phyloP scores from a whole-genome alignment of 2,113 vertebrate genomes.

The Nothocercus julius region DNA sequence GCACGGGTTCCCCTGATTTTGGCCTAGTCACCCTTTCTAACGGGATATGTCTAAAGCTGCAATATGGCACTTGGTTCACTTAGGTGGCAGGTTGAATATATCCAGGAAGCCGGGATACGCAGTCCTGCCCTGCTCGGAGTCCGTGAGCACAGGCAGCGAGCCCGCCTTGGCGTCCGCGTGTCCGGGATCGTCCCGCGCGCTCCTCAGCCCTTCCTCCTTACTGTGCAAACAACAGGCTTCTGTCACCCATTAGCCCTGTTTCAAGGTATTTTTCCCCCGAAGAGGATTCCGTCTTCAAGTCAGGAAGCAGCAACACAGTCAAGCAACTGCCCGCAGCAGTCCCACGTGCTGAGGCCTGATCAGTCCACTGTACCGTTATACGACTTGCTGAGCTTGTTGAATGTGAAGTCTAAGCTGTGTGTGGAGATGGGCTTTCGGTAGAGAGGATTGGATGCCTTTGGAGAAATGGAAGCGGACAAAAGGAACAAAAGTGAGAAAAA shows the following conservation, averaged over 20 bases:
- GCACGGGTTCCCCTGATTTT: conserved; percentile 14
- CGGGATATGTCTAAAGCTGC: conserved; percentile 60
- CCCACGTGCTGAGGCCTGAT: conserved; percentile 35
- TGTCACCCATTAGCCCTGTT: not conserved
- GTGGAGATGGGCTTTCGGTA: conserved; percentile 92
- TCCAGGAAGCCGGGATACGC: conserved; percentile 34
- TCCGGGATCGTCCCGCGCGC: conserved; percentile 19
- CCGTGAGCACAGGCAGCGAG: not conserved
- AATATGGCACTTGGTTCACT: conserved; percentile 59
- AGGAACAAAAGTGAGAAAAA: not conserved
- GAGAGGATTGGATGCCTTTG: conserved; percentile 93
- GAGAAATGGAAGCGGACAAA: not conserved
- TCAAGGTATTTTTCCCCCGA: conserved; percentile 18
- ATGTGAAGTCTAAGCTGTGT: conserved; percentile 85
- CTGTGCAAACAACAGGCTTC: conserved; percentile 48
- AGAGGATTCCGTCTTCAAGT: conserved; percentile 51
- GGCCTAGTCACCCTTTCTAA: conserved; percentile 37
- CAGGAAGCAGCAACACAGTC: conserved; percentile 39
- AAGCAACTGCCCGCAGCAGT: conserved; percentile 47
- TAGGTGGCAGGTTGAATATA: conserved; percentile 53
- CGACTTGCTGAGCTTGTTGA: conserved; percentile 88
- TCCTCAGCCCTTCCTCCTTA: conserved; percentile 34
- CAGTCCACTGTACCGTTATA: conserved; percentile 93
- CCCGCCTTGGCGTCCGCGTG: not conserved
- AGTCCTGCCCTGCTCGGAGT: not conserved